Evolutionary conservation across 2,113 vertebrate species (phyloP), one percentile per base, ranked within the genome.

Genomic region (Glaucomys volans): DNA sequence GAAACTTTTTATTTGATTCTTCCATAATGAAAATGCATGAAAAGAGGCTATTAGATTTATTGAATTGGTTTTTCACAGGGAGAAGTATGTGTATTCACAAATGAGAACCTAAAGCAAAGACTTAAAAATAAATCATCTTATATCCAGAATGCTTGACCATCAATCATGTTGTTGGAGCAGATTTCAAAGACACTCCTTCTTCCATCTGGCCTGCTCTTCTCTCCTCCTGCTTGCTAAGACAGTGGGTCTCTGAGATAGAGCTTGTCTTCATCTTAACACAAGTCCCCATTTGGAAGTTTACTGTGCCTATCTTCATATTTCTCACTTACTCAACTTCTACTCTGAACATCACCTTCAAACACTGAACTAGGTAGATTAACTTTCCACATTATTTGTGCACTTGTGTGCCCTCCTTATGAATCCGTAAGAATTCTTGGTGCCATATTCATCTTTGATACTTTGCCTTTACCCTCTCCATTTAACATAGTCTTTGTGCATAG

Each of bases 1-100:
- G 95, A 96, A 96, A 95, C 87, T 96, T 98, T 97, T 97, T 96
- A 80, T 88, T 95, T 64, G 59, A 74, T 13, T 83, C n/a, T 81
- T 52, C 64, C 50, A 22, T 94, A 88, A 92, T 59, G n/a, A 96
- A 96, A 96, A 89, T 42, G 10, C 40, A 86, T 71, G 40, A 18
- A 71, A 95, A 81, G 83, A 86, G 57, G 62, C 64, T 94, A 83
- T 77, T 57, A 26, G 75, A 54, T 76, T n/a, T 59, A 69, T 50
- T 74, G 86, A 85, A 75, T n/a, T 44, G 59, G 8, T 13, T 71
- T 83, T 94, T 82, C 54, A 12, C 57, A 80, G 44, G 54, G 26
- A 71, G 5, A 30, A 79, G 22, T 28, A 16, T 83, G 57, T 90
- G 54, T 88, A 67, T 80, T 96, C 85, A 89, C 83, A 89, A 92